Percentiles rank a stretch among this genome's conserved stretches.
Evolutionary conservation across 2,797 vertebrate genomes (phyloP).

Genomic region (Hemitrygon akajei): DNA sequence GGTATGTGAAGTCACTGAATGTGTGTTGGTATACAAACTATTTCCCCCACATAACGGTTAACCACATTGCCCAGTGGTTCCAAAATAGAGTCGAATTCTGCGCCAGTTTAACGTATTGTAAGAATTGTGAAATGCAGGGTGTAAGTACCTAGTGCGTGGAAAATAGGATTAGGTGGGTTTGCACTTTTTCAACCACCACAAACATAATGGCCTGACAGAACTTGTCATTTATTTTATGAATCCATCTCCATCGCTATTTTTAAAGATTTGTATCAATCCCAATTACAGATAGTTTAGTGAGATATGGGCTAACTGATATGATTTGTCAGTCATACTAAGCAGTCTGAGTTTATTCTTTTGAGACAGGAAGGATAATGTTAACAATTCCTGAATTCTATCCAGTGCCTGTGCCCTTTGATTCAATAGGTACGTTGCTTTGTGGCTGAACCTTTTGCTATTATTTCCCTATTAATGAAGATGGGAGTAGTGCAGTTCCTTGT

Average conservation of each 20-base stretch:
- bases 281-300: neutral
- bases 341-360: neutral
- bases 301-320: neutral
- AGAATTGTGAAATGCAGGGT: too few species aligned
- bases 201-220: too few species aligned
- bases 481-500: neutral
- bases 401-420: neutral
- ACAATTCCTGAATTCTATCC: neutral
- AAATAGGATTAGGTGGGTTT: too few species aligned
- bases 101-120: neutral
- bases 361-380: neutral
- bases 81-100: neutral
- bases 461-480: neutral
- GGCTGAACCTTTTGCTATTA: neutral
- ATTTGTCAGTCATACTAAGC: neutral
- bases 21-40: constrained; percentile 27
- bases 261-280: neutral
- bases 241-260: neutral
- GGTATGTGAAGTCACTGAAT: constrained; percentile 24
- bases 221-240: too few species aligned
- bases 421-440: too few species aligned
- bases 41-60: neutral
- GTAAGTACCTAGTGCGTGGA: too few species aligned
- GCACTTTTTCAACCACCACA: too few species aligned
- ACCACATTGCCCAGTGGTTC: neutral